Conservation (phyloP, 2,113 vertebrate species). For the Eubucco bourcierii region DNA sequence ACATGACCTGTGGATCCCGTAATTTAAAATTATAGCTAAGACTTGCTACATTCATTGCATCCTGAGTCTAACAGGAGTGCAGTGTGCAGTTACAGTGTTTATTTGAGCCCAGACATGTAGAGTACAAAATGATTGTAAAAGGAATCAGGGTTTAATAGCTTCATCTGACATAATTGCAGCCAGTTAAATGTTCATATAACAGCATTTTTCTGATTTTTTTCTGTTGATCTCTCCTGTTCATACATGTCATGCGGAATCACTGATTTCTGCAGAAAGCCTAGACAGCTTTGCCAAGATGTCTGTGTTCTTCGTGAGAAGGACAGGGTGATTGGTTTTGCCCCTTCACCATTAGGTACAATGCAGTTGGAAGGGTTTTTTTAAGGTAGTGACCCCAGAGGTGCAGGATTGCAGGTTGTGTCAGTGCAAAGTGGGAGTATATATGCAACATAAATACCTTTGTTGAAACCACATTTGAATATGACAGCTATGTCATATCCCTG, state of each 20-base stretch:
- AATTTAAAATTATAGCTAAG: not conserved
- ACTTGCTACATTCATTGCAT: not conserved
- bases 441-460: not conserved
- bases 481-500: not conserved
- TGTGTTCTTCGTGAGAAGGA: not conserved
- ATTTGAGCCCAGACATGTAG: not conserved
- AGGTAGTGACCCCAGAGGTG: not conserved
- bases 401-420: not conserved
- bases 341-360: not conserved
- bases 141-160: not conserved
- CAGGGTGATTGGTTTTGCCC: not conserved
- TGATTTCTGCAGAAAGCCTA: slow-evolving; percentile 2
- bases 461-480: not conserved
- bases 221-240: not conserved
- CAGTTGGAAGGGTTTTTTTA: not conserved
- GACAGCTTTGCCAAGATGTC: not conserved
- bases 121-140: not conserved
- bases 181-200: not conserved
- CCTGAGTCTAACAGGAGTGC: not conserved
- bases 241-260: slow-evolving; percentile 20
- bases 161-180: not conserved
- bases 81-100: not conserved
- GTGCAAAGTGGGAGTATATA: not conserved
- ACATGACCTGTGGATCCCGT: not conserved
- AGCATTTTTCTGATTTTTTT: not conserved